These are phyloP conservation scores for Spodoptera litura DNA, from an alignment of 1,140 invertebrate genomes.

Conservation along the genomic window DNA sequence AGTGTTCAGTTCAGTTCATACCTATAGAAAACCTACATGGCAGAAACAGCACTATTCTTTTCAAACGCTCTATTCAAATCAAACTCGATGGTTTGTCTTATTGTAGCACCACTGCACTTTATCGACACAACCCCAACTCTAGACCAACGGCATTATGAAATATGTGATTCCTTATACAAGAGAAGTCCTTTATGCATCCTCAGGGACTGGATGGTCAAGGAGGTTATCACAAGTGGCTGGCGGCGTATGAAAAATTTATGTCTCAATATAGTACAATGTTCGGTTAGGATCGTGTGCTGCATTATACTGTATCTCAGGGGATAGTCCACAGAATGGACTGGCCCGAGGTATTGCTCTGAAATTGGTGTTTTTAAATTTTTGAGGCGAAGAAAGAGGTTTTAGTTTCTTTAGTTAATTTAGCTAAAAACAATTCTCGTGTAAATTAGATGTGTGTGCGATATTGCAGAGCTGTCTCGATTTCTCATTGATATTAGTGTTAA, in stretches of 20 bases:
- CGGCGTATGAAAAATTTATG: constrained; percentile 84
- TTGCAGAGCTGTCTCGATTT: too few species aligned
- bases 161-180: constrained; percentile 84
- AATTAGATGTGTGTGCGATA: too few species aligned
- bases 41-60: too few species aligned
- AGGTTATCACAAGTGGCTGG: constrained; percentile 78
- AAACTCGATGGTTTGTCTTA: background rate
- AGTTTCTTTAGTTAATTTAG: background rate
- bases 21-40: too few species aligned
- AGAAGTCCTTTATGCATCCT: constrained; percentile 85
- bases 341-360: constrained; percentile 26
- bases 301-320: constrained; percentile 67
- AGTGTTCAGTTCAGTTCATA: too few species aligned
- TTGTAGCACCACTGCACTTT: background rate
- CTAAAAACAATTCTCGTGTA: too few species aligned
- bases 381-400: background rate
- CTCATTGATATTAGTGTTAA: too few species aligned
- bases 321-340: constrained; percentile 25
- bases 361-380: constrained; percentile 42
- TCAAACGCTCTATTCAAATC: too few species aligned
- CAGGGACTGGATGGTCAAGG: constrained; percentile 73
- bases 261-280: constrained; percentile 74
- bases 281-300: constrained; percentile 65
- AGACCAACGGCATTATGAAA: constrained; percentile 77
- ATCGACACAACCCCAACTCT: constrained; percentile 64